These are phyloP conservation scores for Delichon dasypus DNA, from an alignment of 2,797 vertebrate species.

Conservation along the genomic window DNA sequence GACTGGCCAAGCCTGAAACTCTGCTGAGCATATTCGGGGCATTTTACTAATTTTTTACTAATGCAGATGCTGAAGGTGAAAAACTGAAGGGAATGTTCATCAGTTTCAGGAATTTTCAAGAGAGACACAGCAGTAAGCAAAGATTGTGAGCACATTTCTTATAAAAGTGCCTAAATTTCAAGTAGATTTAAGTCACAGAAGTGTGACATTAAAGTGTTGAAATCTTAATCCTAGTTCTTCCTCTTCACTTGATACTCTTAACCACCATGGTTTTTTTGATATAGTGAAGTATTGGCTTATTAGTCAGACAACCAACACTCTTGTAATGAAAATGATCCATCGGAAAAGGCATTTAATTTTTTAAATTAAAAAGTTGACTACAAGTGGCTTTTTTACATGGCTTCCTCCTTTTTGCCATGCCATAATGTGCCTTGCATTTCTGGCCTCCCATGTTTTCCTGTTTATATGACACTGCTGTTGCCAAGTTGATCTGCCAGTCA, in stretches of 20 bases:
- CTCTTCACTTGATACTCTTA: background rate
- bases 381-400: background rate
- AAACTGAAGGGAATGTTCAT: background rate
- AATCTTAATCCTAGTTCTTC: background rate
- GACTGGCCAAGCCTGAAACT: background rate
- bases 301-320: background rate
- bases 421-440: background rate
- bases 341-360: background rate
- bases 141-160: background rate
- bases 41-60: background rate
- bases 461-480: background rate
- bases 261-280: background rate
- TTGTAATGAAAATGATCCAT: background rate
- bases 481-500: background rate
- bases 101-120: background rate
- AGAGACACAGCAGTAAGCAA: background rate
- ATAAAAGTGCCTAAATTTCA: background rate
- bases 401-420: background rate
- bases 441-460: background rate
- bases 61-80: background rate
- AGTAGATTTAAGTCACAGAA: background rate
- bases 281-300: background rate
- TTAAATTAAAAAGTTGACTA: background rate
- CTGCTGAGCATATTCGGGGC: background rate
- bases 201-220: background rate